phyloP scores from a whole-genome alignment of 2,113 vertebrate genomes.

The Tyto alba region DNA sequence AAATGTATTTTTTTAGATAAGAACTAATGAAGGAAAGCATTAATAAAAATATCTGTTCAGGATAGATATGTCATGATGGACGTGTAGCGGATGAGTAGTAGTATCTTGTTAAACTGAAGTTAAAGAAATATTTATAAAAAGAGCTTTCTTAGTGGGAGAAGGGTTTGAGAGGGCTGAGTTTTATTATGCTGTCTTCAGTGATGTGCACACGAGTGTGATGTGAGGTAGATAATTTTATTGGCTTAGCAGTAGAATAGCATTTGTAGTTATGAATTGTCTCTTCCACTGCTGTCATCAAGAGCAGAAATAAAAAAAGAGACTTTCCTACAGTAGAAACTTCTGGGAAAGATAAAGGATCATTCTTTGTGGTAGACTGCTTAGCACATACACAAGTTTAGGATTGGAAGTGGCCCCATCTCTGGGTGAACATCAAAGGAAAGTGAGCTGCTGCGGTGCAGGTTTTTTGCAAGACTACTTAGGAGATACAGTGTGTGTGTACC shows the following conservation, averaged over 20 bases:
- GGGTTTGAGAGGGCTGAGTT: background rate
- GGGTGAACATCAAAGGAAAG: background rate
- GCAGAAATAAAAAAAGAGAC: background rate
- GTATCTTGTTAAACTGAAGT: background rate
- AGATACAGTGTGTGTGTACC: background rate
- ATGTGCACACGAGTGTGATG: rapidly evolving
- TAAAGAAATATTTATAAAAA: background rate
- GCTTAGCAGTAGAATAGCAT: background rate
- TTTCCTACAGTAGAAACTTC: background rate
- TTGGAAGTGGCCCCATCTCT: background rate
- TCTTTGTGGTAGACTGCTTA: background rate
- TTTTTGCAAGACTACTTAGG: background rate
- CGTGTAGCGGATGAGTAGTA: background rate
- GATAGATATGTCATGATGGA: background rate
- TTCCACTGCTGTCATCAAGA: background rate
- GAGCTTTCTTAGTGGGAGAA: background rate
- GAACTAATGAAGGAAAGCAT: background rate
- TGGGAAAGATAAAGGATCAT: background rate
- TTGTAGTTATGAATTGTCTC: background rate
- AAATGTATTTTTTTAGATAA: background rate
- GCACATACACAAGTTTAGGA: background rate
- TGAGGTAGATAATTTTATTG: background rate
- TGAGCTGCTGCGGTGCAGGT: background rate
- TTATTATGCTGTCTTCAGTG: background rate
- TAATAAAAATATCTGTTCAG: background rate